Evolutionary conservation across 2,113 vertebrate genomes (phyloP).

Genomic region (Seriola dumerili): DNA sequence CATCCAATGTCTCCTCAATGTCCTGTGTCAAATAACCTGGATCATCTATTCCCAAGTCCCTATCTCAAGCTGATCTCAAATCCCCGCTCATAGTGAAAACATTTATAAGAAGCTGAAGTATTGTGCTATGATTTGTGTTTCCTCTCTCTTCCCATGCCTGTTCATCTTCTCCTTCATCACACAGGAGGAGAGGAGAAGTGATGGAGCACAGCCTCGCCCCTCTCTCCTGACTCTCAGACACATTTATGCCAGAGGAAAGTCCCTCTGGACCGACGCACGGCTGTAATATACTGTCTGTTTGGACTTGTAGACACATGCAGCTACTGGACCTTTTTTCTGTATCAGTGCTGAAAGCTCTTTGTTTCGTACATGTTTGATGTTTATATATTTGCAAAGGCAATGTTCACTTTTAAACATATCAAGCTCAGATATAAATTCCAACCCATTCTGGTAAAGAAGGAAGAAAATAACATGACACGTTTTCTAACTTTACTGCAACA

Average conservation of each 20-base stretch:
- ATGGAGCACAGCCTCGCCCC: constrained; percentile 21
- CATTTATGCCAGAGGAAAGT: constrained; percentile 54
- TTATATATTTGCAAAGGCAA: not conserved
- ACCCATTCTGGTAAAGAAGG: not conserved
- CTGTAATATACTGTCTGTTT: constrained; percentile 43
- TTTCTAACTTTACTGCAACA: not conserved
- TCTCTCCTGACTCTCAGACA: constrained; percentile 38
- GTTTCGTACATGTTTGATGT: constrained; percentile 16
- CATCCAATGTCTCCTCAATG: constrained; percentile 25
- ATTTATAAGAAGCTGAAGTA: constrained; percentile 71
- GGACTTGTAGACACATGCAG: constrained; percentile 24
- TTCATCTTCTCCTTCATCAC: constrained; percentile 43
- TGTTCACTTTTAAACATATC: not conserved
- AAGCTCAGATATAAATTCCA: not conserved
- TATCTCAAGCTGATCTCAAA: constrained; percentile 32
- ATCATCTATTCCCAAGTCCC: constrained; percentile 39
- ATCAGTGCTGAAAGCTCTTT: constrained; percentile 24
- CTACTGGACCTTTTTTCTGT: constrained; percentile 32
- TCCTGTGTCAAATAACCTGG: constrained; percentile 52
- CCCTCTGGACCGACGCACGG: constrained; percentile 41
- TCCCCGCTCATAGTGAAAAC: constrained; percentile 48
- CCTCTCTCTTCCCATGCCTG: not conserved
- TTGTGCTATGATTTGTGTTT: constrained; percentile 21
- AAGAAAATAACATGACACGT: not conserved
- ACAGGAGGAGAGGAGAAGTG: constrained; percentile 15